A percentile compares a stretch with the other conserved stretches of the same genome.
These are phyloP conservation scores for Lithophane socia DNA, from an alignment of 2,888 invertebrate species.

Conservation along the genomic window DNA sequence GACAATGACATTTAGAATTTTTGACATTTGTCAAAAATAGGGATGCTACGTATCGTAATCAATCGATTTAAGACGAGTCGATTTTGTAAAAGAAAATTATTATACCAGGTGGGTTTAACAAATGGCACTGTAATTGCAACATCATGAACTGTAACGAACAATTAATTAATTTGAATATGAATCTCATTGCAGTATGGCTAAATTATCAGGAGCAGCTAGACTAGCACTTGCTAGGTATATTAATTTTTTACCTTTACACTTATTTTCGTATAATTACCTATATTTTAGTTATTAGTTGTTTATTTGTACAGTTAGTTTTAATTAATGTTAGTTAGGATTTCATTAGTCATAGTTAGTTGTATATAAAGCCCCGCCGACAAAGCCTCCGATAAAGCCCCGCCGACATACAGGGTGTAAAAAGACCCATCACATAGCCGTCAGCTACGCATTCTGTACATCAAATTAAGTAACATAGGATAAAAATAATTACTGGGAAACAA, in stretches of 20 bases:
- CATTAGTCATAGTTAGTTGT: too few species aligned
- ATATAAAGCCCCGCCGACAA: too few species aligned
- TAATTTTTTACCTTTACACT: neutral
- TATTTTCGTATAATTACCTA: neutral
- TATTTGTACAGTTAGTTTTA: too few species aligned
- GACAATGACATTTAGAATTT: neutral
- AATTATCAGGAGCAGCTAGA: neutral
- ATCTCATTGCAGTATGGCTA: neutral
- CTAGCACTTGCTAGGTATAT: neutral
- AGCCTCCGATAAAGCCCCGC: too few species aligned
- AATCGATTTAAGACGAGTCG: neutral
- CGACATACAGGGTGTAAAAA: too few species aligned
- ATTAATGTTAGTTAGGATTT: too few species aligned
- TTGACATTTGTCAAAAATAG: slow-evolving; percentile 7
- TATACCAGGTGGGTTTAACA: neutral
- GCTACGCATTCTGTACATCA: too few species aligned
- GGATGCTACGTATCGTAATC: neutral
- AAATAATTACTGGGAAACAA: too few species aligned
- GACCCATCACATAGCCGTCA: too few species aligned
- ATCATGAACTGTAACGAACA: neutral
- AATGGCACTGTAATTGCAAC: neutral
- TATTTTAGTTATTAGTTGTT: neutral
- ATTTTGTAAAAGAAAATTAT: neutral
- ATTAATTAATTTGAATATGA: neutral
- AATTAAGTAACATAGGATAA: too few species aligned